Evolutionary conservation across 2,888 invertebrate species (phyloP).

Genomic region (Lucinisca nassula): DNA sequence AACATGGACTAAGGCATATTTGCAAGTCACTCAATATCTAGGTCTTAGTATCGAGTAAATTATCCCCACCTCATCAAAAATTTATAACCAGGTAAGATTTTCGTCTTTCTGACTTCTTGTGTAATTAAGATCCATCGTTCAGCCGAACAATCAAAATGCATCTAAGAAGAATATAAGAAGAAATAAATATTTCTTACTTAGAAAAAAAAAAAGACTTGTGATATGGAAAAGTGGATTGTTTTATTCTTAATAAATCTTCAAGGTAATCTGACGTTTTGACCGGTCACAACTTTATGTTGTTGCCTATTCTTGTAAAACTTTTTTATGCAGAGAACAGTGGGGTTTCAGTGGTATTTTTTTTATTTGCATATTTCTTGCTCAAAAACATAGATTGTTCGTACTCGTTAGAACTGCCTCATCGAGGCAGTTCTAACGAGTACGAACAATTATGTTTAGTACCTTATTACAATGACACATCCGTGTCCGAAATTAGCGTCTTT

Average conservation of each 20-base stretch:
- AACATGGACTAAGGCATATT: no score
- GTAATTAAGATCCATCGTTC: neutral
- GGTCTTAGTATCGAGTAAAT: neutral
- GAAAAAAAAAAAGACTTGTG: slow-evolving; percentile 20
- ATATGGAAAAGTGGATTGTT: slow-evolving; percentile 53
- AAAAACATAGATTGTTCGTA: no score
- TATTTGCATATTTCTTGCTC: no score
- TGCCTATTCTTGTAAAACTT: no score
- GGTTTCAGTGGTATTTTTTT: no score
- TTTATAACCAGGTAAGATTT: slow-evolving; percentile 29
- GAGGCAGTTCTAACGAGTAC: no score
- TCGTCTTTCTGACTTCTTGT: neutral
- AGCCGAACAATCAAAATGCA: neutral
- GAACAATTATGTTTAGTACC: no score
- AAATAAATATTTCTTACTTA: neutral
- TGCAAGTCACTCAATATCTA: neutral
- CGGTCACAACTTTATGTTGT: no score
- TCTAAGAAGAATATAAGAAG: neutral
- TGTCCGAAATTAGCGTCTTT: no score
- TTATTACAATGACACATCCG: no score
- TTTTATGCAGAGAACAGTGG: no score
- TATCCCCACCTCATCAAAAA: slow-evolving; percentile 43
- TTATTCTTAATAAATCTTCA: neutral
- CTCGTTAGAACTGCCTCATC: no score
- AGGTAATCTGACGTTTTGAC: slow-evolving; percentile 41